Percentiles rank a stretch among this genome's conserved stretches.
phyloP scores from a whole-genome alignment of 2,888 invertebrate species.

The Heliconius cydno region DNA sequence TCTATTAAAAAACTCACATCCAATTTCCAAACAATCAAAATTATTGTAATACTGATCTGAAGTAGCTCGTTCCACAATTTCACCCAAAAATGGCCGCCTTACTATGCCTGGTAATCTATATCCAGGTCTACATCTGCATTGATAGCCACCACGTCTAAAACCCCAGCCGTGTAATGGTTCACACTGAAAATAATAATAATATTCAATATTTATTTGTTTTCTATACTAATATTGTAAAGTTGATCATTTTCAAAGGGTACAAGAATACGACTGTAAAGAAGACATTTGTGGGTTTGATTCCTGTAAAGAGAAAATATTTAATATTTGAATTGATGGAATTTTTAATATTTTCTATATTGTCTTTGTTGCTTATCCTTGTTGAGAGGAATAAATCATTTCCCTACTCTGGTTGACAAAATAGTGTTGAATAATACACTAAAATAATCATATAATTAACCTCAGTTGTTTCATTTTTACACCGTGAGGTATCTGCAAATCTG shows the following conservation, averaged over 20 bases:
- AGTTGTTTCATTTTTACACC: constrained; percentile 87
- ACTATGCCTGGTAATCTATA: constrained; percentile 93
- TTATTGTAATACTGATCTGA: constrained; percentile 96
- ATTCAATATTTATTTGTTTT: neutral
- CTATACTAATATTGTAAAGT: neutral
- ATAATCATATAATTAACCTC: constrained; percentile 39
- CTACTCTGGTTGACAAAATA: no score
- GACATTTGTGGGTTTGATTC: neutral
- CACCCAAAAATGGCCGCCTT: constrained; percentile 95
- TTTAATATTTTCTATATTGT: no score
- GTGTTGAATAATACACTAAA: no score
- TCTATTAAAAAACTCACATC: constrained; percentile 86
- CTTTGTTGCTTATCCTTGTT: no score
- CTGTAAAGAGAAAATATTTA: no score
- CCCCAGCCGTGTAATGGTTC: constrained; percentile 98
- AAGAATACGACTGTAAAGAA: neutral
- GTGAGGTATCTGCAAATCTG: constrained; percentile 93
- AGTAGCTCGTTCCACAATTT: constrained; percentile 96
- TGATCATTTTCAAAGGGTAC: no score
- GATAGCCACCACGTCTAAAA: constrained; percentile 96
- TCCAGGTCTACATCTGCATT: constrained; percentile 96
- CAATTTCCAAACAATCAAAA: constrained; percentile 95
- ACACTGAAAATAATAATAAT: constrained; percentile 84
- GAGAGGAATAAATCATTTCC: no score
- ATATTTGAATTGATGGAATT: no score